Evolutionary conservation across 2,113 vertebrate genomes (phyloP), one percentile per base, ranked within the genome.

Genomic region (Pleuronectes platessa): DNA sequence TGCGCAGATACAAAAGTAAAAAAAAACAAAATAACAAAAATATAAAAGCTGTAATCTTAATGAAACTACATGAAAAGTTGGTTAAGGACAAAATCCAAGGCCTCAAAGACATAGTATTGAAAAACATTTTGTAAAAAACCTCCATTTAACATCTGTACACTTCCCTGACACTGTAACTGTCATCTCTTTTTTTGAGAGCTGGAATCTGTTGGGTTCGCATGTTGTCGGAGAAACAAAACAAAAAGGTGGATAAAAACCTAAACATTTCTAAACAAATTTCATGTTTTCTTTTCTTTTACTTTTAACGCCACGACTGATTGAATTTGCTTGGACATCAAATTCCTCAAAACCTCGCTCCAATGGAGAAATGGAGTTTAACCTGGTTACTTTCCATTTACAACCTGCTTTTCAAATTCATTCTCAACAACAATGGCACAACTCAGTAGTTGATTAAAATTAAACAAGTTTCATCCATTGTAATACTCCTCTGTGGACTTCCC

Each of bases 371-470:
- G 64, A 2, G 24, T 76, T 63, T 63, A 42, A 53, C 31, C 31
- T 31, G 31, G 31, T 31, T 31, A 6, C 37, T 12, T 84, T 51
- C 47, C 63, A 49, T 23, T 18, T 23, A 51, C 65, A 27, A 81
- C 71, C 7, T 69, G 55, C 71, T 78, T 68, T 79, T 82, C 75
- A 56, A 71, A 51, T 81, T 47, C 61, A 65, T 74, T 68, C 59
- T 79, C 42, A 58, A 65, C 51, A 70, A 69, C 77, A 67, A 83
- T 71, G 78, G 76, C 77, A 73, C 56, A 68, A 81, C 86, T 95
- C 94, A 94, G 93, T 95, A 94, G 93, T 94, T 93, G 89, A 89
- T 90, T 21, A 4, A n/a, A 78, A 90, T 85, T 76, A 76, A 85
- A 82, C 24, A 78, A 68, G 77, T 88, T 89, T 86, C 61, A 84